Evolutionary conservation across 2,888 invertebrate species (phyloP).

Genomic region (Microctonus brassicae): DNA sequence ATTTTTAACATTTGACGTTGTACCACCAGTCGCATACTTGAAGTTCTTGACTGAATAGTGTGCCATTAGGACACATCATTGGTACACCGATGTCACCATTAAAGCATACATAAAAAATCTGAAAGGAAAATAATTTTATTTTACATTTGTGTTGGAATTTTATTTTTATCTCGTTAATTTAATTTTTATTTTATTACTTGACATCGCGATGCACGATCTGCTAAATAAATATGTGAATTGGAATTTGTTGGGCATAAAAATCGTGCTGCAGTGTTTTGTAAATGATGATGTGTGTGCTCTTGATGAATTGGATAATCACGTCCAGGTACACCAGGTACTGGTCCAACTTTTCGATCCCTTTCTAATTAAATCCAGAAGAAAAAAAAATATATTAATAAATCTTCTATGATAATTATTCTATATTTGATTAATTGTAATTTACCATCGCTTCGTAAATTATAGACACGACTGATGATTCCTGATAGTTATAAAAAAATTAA

Average conservation of each 20-base stretch:
- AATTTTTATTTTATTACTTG: slow-evolving; percentile 51
- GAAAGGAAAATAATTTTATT: slow-evolving; percentile 28
- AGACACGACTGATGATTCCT: too few relatives aligned
- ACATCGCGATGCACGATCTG: slow-evolving; percentile 59
- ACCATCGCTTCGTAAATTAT: too few relatives aligned
- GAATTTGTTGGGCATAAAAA: slow-evolving; percentile 52
- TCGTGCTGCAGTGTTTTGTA: slow-evolving; percentile 45
- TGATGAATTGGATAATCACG: slow-evolving; percentile 57
- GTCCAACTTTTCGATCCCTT: slow-evolving; percentile 42
- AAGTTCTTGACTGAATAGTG: slow-evolving; percentile 61
- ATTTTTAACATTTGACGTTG: slow-evolving; percentile 60
- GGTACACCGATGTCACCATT: slow-evolving; percentile 60
- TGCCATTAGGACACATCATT: slow-evolving; percentile 65
- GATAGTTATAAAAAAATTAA: too few relatives aligned
- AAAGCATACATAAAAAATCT: slow-evolving; percentile 65
- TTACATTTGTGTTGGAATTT: background rate
- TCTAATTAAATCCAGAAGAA: slow-evolving; percentile 37
- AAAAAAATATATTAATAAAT: background rate
- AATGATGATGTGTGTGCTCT: slow-evolving; percentile 45
- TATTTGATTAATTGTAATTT: too few relatives aligned
- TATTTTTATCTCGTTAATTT: background rate
- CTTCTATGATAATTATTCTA: too few relatives aligned
- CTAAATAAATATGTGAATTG: slow-evolving; percentile 55
- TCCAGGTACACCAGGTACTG: slow-evolving; percentile 59
- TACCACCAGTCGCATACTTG: slow-evolving; percentile 67